Evolutionary conservation across 2,888 invertebrate species (phyloP).

Genomic region (Torymus texanus): DNA sequence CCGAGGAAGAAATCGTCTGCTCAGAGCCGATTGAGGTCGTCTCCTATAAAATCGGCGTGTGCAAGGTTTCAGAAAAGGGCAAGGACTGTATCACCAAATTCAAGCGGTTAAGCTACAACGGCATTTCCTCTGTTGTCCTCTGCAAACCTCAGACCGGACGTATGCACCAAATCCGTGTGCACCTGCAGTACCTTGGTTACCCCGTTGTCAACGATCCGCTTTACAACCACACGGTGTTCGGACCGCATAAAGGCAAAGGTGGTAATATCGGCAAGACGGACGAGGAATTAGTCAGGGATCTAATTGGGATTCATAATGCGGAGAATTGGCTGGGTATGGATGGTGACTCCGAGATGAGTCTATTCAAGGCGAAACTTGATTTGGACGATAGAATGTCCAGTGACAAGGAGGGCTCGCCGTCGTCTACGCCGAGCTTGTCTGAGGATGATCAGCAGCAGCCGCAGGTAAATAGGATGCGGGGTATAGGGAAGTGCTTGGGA

Average conservation of each 20-base stretch:
- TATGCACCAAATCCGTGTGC: constrained; percentile 99
- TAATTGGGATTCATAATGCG: constrained; percentile 94
- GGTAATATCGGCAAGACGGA: constrained; percentile 81
- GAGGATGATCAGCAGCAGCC: constrained; percentile 74
- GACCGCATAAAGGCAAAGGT: constrained; percentile 82
- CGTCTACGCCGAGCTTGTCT: constrained; percentile 75
- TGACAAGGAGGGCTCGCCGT: constrained; percentile 81
- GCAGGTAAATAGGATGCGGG: constrained; percentile 51
- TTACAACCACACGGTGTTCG: constrained; percentile 97
- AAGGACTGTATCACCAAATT: constrained; percentile 95
- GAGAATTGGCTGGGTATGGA: constrained; percentile 96
- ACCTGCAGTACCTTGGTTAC: constrained; percentile 97
- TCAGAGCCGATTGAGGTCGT: constrained; percentile 94
- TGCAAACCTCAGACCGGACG: constrained; percentile 97
- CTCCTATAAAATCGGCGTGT: constrained; percentile 96
- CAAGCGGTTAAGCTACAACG: constrained; percentile 91
- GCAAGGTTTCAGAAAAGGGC: constrained; percentile 93
- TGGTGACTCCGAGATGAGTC: constrained; percentile 88
- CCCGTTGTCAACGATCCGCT: constrained; percentile 98
- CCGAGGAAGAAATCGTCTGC: constrained; percentile 92
- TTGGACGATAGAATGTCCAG: constrained; percentile 80
- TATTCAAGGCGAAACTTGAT: constrained; percentile 86
- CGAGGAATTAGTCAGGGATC: constrained; percentile 90
- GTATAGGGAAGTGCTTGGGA: too few relatives aligned
- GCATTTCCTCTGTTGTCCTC: constrained; percentile 92